phyloP scores from a whole-genome alignment of 2,797 vertebrate species.

The Phataginus tetradactyla region DNA sequence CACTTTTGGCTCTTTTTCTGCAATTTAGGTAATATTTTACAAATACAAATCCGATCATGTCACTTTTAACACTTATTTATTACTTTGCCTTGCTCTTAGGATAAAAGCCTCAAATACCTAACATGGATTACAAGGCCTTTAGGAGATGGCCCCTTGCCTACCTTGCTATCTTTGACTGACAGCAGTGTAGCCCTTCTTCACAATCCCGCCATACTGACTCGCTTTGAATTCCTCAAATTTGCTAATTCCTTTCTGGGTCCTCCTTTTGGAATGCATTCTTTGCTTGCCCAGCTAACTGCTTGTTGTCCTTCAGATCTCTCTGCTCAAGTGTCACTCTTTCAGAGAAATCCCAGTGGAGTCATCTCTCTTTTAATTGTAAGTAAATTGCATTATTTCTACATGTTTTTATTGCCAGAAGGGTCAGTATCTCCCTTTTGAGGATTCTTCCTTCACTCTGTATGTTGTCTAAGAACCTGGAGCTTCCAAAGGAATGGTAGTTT shows the following conservation, averaged over 20 bases:
- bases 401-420: conserved; percentile 52
- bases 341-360: not conserved
- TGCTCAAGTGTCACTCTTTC: not conserved
- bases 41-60: not conserved
- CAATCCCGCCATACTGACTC: not conserved
- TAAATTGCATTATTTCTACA: not conserved
- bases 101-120: not conserved
- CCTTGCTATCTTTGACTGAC: not conserved
- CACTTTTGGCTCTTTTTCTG: not conserved
- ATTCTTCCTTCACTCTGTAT: conserved; percentile 3
- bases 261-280: conserved; percentile 20
- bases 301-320: conserved; percentile 9
- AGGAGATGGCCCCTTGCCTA: not conserved
- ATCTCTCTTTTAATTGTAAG: conserved; percentile 17
- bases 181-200: not conserved
- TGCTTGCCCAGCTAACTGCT: not conserved
- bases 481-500: not conserved
- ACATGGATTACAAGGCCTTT: not conserved
- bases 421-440: conserved; percentile 35
- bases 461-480: not conserved
- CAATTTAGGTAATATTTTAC: conserved; percentile 10
- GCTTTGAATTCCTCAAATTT: not conserved
- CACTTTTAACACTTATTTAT: not conserved
- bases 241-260: not conserved
- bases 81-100: not conserved